Base-by-base conservation (phyloP, 2,797 vertebrate species). In the Anabas testudineus region DNA sequence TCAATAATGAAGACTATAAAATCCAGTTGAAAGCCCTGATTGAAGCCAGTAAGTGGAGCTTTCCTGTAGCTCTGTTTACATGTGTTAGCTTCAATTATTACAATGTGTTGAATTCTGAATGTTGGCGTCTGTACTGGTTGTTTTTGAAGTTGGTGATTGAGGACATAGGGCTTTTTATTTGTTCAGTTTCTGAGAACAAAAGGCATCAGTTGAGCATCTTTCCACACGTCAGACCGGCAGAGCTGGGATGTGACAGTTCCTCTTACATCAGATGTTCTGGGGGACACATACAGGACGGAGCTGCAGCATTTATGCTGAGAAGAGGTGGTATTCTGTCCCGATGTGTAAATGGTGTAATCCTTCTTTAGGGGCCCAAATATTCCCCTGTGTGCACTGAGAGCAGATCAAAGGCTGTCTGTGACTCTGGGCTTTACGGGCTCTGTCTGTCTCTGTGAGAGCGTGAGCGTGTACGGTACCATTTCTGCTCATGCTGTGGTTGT, bases 391-490 rank as follows among this genome's bases (percentile, higher is more conserved):
- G 46, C 32, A 5, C n/a, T 2, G 22, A 36, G 36, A 37, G 49
- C 66, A 24, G 63, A 85, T 85, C 81, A 85, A 79, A 88, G 79
- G 12, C 67, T 3, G 30, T 56, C 70, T 76, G 74, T 52, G 34
- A 3, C 8, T 8, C n/a, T 41, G 36, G 39, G 60, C 37, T 53
- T 7, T 41, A 42, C 2, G 8, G 5, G 49, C 14, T 30, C 3
- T 24, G 24, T 45, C 12, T 30, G 34, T 36, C 56, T 12, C 21
- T 39, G 46, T 52, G 26, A 28, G 28, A 28, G 28, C 28, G 28
- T 28, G 28, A 28, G 28, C 3, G 36, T 37, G 36, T 34, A 32
- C 1, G 32, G 30, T n/a, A 28, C 2, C 34, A 24, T 41, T 26
- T 14, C 14, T 42, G 46, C 49, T 62, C 60, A 30, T 19, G 62